Base-by-base conservation (phyloP, 2,888 invertebrate genomes). In the Phengaris alcon region DNA sequence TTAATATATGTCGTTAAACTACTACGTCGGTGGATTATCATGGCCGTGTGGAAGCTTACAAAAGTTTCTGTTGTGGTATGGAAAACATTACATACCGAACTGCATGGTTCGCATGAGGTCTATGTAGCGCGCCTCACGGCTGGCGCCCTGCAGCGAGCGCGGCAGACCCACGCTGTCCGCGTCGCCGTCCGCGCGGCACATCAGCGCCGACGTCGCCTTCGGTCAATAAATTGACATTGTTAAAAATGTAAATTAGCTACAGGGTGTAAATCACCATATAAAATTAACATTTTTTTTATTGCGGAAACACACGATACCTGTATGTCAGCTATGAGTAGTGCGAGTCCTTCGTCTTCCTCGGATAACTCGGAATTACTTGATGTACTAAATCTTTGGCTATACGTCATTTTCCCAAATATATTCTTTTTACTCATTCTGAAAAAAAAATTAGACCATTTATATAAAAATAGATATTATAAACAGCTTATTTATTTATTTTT, bases 301-400 rank as follows among this genome's bases (percentile, higher is more conserved):
- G 22, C 15, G 35, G 6, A 57, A 15, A 13, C 22, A 48, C 2
- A 64, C 6, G 76, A 79, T 76, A 91, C 96, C 89, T 98, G 98
- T 84, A 98, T 98, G 85, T 98, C 98, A 0, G 97, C 98, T 86
- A 98, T 98, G 57, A 98, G 94, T 76, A 96, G 94, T 0, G 98
- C 98, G 73, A 98, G 91, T 0, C 98, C 98, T 86, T 98, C 98
- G 83, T 97, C 98, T 80, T 97, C 97, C 81, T 98, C 98, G 51
- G 96, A 95, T 78, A 97, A 96, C 81, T 93, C 93, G 74, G 90
- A 90, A 84, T 87, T 90, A 84, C 87, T 91, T 57, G 90, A 86
- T 44, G 91, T 88, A 81, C 88, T 90, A 87, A 93, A 93, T 90
- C 93, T 92, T 90, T 93, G 93, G 90, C 92, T 93, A 84, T 90